Evolutionary conservation across 2,113 vertebrate species (phyloP).

Genomic region (Gopherus flavomarginatus): DNA sequence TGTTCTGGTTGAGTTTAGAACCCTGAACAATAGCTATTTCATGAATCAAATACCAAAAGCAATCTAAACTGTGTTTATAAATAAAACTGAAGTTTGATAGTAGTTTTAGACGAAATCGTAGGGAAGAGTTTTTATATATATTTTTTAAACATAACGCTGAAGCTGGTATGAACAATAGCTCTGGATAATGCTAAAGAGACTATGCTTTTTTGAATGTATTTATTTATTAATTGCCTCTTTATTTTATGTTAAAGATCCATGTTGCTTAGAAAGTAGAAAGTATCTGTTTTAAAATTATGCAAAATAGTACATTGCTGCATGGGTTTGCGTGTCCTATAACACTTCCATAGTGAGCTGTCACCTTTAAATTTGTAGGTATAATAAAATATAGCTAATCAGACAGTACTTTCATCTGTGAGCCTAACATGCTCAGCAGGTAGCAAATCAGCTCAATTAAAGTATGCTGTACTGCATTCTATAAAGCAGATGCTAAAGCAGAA

Average conservation of each 20-base stretch:
- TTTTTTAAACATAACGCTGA: neutral
- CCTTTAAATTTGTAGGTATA: neutral
- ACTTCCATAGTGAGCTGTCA: neutral
- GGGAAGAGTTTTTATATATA: neutral
- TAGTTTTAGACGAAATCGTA: neutral
- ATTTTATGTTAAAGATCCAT: neutral
- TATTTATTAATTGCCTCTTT: neutral
- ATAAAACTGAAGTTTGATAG: neutral
- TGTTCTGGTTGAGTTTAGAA: neutral
- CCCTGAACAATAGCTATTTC: neutral
- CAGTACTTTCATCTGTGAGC: neutral
- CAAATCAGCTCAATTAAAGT: neutral
- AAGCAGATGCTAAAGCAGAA: neutral
- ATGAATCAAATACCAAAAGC: too few relatives aligned
- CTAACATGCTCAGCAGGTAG: neutral
- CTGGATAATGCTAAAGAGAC: neutral
- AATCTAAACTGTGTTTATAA: neutral
- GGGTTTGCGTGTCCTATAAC: neutral
- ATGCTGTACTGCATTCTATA: neutral
- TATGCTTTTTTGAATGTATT: neutral
- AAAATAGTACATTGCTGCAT: neutral
- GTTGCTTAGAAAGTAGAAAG: neutral
- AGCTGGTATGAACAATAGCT: neutral
- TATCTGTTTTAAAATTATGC: neutral
- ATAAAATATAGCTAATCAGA: neutral